Evolutionary conservation across 2,797 vertebrate genomes (phyloP), one percentile per base, ranked within the genome.

Genomic region (Helostoma temminkii): DNA sequence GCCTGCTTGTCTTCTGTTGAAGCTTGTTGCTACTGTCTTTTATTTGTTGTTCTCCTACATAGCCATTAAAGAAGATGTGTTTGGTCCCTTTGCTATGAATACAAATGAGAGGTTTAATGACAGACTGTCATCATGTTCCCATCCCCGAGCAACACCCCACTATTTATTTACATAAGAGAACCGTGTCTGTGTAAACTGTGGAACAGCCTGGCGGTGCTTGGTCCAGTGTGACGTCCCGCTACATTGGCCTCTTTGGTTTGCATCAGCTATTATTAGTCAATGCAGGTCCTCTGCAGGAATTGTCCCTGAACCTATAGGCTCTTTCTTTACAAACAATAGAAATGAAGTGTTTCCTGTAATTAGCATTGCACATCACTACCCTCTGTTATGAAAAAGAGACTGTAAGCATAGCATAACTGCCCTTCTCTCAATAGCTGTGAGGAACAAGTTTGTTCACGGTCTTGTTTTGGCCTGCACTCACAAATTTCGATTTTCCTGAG

Each of bases 291-390:
- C 71, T 60, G 82, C 77, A 80, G 82, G 75, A 77, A 64, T 43
- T 45, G 66, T 50, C 81, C 63, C 75, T 71, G 54, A 67, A 69
- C 55, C 69, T 60, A 64, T 16, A 61, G 73, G 76, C 47, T 56
- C 47, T 78, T 81, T 83, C 66, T 77, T 39, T 48, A 26, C 55
- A 71, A 77, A 85, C 87, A 87, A 86, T 83, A 48, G 56, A 49
- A 46, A 41, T 68, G 46, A 83, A 88, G 82, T 85, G 82, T 76
- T 84, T 86, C 78, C 86, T 79, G 81, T 78, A 85, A 89, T 90
- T 89, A 88, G 83, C 80, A 68, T 53, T n/a, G 49, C 71, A 9
- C 42, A 71, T 72, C 28, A 76, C 70, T 65, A 57, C 55, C 71
- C 74, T 47, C 19, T 61, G 60, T 57, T 53, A 64, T 59, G 50